Evolutionary conservation across 1,140 invertebrate genomes (phyloP), one percentile per base, ranked within the genome.

Genomic region (Cotesia glomerata): DNA sequence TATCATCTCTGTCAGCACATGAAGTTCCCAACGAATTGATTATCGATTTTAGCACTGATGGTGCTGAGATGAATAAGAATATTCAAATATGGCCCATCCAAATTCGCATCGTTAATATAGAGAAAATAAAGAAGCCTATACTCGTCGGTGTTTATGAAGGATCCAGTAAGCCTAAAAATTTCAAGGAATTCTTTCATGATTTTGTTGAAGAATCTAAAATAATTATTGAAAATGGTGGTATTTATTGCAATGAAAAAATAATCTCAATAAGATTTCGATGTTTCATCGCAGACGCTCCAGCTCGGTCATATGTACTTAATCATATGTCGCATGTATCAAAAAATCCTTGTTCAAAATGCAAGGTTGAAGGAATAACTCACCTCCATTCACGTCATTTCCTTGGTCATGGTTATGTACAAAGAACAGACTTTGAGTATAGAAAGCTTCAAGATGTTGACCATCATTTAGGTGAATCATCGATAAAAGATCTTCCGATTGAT

Each of bases 211-310:
- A 76, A 71, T 9, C 54, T 11, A 49, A 52, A 36, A 32, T 5
- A 5, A 13, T 76, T 3, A 65, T 36, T 59, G 1, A 52, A 26
- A 39, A 63, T 16, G 68, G 68, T 66, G 75, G 75, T 11, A 68
- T 71, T 49, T 49, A 14, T 2, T 73, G 56, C 56, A 18, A 74
- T 3, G 52, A 69, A 32, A 69, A 69, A 66, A 45, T 45, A 3
- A 67, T 76, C 1, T 51, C 69, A 39, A 7, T 77, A n/a, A n/a
- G 16, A 26, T 65, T 74, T n/a, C n/a, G 74, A 49, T 63, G 63
- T 13, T 75, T 76, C 35, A 74, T 76, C n/a, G 76, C 74, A n/a
- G 76, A 77, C 66, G 69, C 66, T 14, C 76, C 74, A 8, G 74
- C 72, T 34, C 52, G 76, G 2, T 74, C 72, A 39, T 68, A 18